A percentile compares a stretch with the other conserved stretches of the same genome.
phyloP scores from a whole-genome alignment of 2,888 invertebrate genomes.

The Congeria kusceri region DNA sequence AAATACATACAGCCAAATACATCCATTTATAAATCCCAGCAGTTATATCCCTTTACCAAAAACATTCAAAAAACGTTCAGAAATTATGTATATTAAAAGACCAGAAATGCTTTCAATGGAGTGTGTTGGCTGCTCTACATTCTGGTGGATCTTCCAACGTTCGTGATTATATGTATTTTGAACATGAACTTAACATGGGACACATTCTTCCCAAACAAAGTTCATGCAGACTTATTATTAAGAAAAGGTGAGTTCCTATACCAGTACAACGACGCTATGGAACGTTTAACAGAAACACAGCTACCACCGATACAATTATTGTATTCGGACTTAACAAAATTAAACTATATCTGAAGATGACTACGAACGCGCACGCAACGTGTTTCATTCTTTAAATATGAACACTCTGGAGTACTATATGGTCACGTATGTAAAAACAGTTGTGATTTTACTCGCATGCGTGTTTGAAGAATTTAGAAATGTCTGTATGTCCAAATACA shows the following conservation, averaged over 20 bases:
- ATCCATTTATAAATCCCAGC: slow-evolving; percentile 33
- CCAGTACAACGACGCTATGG: slow-evolving; percentile 74
- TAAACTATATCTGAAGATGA: neutral
- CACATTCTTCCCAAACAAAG: slow-evolving; percentile 21
- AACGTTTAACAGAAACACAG: slow-evolving; percentile 68
- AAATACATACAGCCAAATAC: slow-evolving; percentile 41
- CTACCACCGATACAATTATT: slow-evolving; percentile 57
- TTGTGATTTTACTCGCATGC: slow-evolving; percentile 72
- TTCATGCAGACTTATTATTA: slow-evolving; percentile 28
- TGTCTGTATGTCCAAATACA: slow-evolving; percentile 73
- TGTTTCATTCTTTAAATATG: slow-evolving; percentile 18
- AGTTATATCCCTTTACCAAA: slow-evolving; percentile 43
- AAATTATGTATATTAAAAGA: slow-evolving; percentile 50
- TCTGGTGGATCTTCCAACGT: slow-evolving; percentile 21
- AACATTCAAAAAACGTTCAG: no score
- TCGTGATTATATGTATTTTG: slow-evolving; percentile 28
- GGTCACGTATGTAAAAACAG: slow-evolving; percentile 61
- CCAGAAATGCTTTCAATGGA: slow-evolving; percentile 49
- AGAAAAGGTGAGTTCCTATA: slow-evolving; percentile 79
- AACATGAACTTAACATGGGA: slow-evolving; percentile 37
- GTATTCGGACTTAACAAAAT: slow-evolving; percentile 30
- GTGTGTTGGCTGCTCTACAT: slow-evolving; percentile 34
- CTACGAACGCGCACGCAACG: no score
- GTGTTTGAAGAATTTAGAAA: no score
- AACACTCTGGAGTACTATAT: slow-evolving; percentile 1